Conservation (phyloP, 2,797 vertebrate species). For the Adelosebastes latens region DNA sequence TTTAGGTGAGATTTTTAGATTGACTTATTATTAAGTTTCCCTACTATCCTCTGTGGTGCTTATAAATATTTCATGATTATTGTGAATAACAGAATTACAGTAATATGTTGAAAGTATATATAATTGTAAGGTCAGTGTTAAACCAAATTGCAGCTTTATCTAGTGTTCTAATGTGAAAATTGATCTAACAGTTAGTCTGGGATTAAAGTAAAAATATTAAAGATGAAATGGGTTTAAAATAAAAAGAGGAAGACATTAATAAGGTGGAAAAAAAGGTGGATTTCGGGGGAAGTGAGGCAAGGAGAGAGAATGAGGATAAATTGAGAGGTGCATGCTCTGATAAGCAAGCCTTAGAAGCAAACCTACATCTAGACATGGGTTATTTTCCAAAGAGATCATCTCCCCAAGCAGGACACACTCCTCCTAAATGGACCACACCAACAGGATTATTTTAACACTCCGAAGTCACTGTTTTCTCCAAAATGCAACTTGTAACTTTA, state of each 20-base stretch:
- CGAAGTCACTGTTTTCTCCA: background rate
- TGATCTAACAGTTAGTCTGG: background rate
- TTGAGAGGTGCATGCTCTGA: conserved; percentile 22
- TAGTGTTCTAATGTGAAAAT: background rate
- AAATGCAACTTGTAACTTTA: background rate
- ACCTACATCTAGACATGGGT: conserved; percentile 8
- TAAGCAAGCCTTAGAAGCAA: conserved; percentile 18
- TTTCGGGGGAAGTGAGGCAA: background rate
- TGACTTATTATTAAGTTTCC: background rate
- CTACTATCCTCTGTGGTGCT: background rate
- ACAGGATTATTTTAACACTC: background rate
- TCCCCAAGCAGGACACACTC: conserved; percentile 3
- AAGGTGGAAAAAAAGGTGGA: background rate
- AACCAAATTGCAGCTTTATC: background rate
- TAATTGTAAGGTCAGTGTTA: background rate
- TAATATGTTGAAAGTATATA: background rate
- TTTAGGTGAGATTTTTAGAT: background rate
- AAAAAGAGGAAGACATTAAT: background rate
- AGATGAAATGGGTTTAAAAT: background rate
- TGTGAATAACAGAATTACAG: background rate
- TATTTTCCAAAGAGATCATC: conserved; percentile 26
- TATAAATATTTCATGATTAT: background rate
- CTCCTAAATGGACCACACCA: background rate
- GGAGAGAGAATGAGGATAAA: conserved; percentile 10
- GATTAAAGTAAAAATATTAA: background rate